Evolutionary conservation across 2,888 invertebrate genomes (phyloP).

Genomic region (Heliconius cydno): DNA sequence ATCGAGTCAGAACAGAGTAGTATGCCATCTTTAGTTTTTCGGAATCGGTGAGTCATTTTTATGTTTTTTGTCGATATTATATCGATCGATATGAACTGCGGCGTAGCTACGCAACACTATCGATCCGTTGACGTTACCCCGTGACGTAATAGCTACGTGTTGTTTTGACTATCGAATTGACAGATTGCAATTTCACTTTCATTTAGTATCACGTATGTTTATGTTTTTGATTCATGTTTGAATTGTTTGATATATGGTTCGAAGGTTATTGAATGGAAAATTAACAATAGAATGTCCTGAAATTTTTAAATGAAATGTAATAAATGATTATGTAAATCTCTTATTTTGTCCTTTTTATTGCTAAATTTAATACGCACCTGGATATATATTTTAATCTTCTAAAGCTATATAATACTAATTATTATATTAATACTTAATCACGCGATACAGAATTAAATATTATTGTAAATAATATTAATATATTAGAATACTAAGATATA

Average conservation of each 20-base stretch:
- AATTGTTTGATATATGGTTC: conserved; percentile 30
- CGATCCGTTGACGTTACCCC: conserved; percentile 57
- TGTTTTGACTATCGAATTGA: conserved; percentile 45
- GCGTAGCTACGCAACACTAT: conserved; percentile 58
- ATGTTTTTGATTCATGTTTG: conserved; percentile 13
- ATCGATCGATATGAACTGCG: conserved; percentile 52
- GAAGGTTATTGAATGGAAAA: conserved; percentile 54
- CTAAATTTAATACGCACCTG: too few species aligned
- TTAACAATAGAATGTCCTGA: background rate
- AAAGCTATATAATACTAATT: background rate
- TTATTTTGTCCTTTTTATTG: background rate
- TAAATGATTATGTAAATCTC: background rate
- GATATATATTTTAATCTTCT: background rate
- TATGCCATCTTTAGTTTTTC: conserved; percentile 86
- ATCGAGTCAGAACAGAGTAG: conserved; percentile 74
- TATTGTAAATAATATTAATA: background rate
- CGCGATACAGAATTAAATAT: background rate
- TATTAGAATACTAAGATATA: background rate
- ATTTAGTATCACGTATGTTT: conserved; percentile 27
- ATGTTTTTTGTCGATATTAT: conserved; percentile 50
- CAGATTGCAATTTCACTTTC: conserved; percentile 45
- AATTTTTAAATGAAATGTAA: background rate
- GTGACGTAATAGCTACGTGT: conserved; percentile 46
- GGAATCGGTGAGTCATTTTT: conserved; percentile 84
- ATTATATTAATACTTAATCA: background rate